phyloP scores from a whole-genome alignment of 2,888 invertebrate species.

The Apamea anceps region DNA sequence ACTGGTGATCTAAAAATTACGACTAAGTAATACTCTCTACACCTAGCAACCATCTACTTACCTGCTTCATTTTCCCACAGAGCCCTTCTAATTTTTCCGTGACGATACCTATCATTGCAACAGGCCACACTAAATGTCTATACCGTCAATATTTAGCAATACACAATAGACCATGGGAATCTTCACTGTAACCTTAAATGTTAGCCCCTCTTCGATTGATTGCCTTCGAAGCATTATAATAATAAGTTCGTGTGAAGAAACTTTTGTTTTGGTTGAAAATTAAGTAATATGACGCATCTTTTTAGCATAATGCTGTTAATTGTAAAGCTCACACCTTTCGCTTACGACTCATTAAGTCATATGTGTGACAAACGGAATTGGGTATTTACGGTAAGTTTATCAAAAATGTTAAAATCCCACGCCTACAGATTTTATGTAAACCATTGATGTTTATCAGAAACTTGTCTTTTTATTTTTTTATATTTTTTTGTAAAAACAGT shows the following conservation, averaged over 20 bases:
- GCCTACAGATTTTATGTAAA: not conserved
- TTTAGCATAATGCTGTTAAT: slow-evolving; percentile 32
- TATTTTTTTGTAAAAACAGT: too few species aligned
- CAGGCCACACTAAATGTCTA: slow-evolving; percentile 36
- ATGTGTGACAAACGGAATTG: not conserved
- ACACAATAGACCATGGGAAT: slow-evolving; percentile 58
- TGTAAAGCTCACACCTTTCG: slow-evolving; percentile 12
- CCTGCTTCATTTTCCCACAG: not conserved
- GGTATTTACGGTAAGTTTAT: not conserved
- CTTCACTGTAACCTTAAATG: slow-evolving; percentile 59
- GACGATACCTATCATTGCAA: slow-evolving; percentile 12
- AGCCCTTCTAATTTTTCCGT: slow-evolving; percentile 23
- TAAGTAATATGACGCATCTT: slow-evolving; percentile 19
- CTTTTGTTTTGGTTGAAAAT: slow-evolving; percentile 37
- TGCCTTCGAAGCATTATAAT: slow-evolving; percentile 62
- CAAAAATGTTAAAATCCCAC: not conserved
- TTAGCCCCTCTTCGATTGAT: slow-evolving; percentile 57
- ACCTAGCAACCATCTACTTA: not conserved
- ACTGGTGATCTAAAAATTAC: not conserved
- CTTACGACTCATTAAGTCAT: slow-evolving; percentile 14
- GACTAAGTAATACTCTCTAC: not conserved
- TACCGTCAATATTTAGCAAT: slow-evolving; percentile 55
- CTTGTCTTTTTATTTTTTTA: too few species aligned
- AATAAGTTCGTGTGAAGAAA: slow-evolving; percentile 60
- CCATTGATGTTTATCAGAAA: not conserved